Evolutionary conservation across 2,113 vertebrate genomes (phyloP).

Genomic region (Corvus hawaiiensis): DNA sequence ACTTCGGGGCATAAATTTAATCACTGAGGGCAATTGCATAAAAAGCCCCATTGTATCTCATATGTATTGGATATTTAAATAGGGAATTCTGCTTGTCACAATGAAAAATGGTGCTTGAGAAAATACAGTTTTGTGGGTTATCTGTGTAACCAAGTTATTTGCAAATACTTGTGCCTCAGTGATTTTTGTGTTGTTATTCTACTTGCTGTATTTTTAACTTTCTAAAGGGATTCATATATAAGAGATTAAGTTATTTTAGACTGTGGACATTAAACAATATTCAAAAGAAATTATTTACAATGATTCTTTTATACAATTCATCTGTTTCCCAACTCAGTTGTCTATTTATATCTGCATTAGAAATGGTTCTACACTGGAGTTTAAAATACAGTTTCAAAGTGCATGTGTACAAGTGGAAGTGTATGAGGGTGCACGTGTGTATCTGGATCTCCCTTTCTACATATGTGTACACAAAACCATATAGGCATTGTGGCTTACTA

Average conservation of each 20-base stretch:
- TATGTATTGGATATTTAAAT: neutral
- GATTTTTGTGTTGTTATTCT: neutral
- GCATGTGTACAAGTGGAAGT: neutral
- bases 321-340: neutral
- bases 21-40: neutral
- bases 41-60: neutral
- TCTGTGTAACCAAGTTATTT: neutral
- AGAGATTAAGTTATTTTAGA: conserved; percentile 22
- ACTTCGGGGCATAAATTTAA: neutral
- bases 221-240: conserved; percentile 41
- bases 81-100: neutral
- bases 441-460: neutral
- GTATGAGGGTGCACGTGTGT: neutral
- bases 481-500: neutral
- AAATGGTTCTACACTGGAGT: conserved; percentile 27
- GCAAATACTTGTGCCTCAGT: neutral
- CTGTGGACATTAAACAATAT: neutral
- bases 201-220: conserved; percentile 29
- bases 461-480: neutral
- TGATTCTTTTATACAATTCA: neutral
- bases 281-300: conserved; percentile 6
- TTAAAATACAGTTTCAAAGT: neutral
- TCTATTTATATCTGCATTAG: neutral
- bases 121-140: neutral
- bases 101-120: conserved; percentile 33